Evolutionary conservation across 2,888 invertebrate genomes (phyloP).

Genomic region (Neoitamus cyanurus): DNA sequence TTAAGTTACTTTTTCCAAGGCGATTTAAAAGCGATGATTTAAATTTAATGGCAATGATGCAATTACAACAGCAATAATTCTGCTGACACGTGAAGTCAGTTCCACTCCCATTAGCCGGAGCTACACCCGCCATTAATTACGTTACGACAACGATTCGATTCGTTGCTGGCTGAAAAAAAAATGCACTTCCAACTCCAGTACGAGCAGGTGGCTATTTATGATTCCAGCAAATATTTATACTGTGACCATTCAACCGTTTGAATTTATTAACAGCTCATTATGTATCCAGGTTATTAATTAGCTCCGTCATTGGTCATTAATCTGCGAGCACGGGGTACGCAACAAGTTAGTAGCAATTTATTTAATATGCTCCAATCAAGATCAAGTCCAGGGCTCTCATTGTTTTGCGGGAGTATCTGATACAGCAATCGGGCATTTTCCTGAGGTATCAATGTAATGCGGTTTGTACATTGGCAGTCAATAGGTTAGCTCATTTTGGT

Average conservation of each 20-base stretch:
- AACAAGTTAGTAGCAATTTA: background rate
- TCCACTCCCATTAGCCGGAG: background rate
- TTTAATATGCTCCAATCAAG: background rate
- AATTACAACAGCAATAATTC: background rate
- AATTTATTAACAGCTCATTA: background rate
- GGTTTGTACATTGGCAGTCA: background rate
- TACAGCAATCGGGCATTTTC: background rate
- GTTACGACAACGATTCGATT: background rate
- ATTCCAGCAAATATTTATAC: background rate
- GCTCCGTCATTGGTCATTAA: background rate
- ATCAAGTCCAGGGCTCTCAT: background rate
- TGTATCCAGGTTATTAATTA: background rate
- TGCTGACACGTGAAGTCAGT: background rate
- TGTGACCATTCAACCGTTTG: background rate
- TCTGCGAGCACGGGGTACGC: background rate
- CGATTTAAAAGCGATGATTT: background rate
- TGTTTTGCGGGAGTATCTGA: background rate
- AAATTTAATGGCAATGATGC: background rate
- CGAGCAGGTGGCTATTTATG: background rate
- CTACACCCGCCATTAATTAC: background rate
- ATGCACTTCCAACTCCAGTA: background rate
- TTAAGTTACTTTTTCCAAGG: background rate
- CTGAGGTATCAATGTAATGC: background rate
- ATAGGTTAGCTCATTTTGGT: background rate
- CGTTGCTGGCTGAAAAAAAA: background rate